These are phyloP conservation scores for Dasyurus viverrinus DNA, from an alignment of 2,113 vertebrate genomes.

Conservation along the genomic window DNA sequence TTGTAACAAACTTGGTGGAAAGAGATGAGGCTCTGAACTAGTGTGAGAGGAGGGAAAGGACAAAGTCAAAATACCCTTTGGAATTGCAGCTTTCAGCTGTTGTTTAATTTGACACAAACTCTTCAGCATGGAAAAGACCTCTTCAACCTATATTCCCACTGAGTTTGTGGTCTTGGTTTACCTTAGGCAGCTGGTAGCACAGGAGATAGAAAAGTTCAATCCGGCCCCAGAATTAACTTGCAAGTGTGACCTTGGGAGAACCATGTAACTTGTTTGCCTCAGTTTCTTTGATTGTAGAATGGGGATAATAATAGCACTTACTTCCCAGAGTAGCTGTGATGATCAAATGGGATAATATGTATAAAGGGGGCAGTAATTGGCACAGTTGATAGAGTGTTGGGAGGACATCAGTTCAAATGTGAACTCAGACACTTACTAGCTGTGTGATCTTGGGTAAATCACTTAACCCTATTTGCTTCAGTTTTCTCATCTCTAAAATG, in stretches of 20 bases:
- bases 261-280: background rate
- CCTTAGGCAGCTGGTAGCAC: background rate
- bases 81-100: background rate
- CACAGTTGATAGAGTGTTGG: too few relatives aligned
- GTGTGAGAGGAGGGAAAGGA: background rate
- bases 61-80: background rate
- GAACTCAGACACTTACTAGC: too few relatives aligned
- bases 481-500: too few relatives aligned
- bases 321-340: background rate
- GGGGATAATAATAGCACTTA: background rate
- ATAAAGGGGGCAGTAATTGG: too few relatives aligned
- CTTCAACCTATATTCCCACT: background rate
- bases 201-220: background rate
- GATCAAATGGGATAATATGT: background rate
- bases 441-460: too few relatives aligned
- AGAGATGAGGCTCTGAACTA: background rate
- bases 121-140: background rate
- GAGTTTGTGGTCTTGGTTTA: background rate
- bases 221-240: background rate
- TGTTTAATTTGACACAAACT: background rate
- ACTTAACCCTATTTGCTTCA: too few relatives aligned
- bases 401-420: too few relatives aligned
- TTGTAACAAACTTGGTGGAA: background rate
- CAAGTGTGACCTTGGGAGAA: background rate
- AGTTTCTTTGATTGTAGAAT: background rate